A percentile compares a stretch with the other conserved stretches of the same genome.
phyloP scores from a whole-genome alignment of 2,888 invertebrate species.

The Metacarcinus magister region DNA sequence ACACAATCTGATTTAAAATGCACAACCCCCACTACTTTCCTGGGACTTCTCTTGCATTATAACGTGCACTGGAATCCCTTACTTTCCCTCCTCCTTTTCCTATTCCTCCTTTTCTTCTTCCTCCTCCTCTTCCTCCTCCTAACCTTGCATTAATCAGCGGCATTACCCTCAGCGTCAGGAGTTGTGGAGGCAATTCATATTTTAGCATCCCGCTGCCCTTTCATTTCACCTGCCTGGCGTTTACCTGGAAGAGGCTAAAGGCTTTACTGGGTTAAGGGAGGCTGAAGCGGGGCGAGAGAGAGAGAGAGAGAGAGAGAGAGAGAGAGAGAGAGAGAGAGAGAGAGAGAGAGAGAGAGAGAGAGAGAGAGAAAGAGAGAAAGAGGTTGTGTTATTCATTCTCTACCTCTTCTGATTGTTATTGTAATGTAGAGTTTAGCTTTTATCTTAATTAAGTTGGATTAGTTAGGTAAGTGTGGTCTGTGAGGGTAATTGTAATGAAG shows the following conservation, averaged over 20 bases:
- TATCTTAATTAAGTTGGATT: neutral
- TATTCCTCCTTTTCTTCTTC: neutral
- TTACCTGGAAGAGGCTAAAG: neutral
- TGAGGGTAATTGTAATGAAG: neutral
- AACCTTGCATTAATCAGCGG: neutral
- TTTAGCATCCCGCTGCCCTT: neutral
- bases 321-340: neutral
- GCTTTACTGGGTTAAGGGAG: neutral
- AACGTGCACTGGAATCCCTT: neutral
- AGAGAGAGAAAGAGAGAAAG: neutral
- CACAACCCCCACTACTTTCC: too few species aligned
- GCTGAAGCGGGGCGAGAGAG: neutral
- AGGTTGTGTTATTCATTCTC: neutral
- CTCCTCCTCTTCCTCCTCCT: neutral
- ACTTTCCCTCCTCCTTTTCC: neutral
- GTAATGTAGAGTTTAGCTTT: neutral
- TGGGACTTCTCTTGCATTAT: neutral
- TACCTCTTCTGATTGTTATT: neutral
- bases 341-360: neutral
- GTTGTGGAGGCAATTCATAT: neutral
- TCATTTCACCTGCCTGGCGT: neutral
- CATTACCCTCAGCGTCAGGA: neutral
- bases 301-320: conserved; percentile 21
- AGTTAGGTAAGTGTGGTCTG: neutral
- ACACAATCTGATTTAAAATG: too few species aligned